Percentiles rank a stretch among this genome's conserved stretches.
phyloP scores from a whole-genome alignment of 2,113 vertebrate species.

The Procavia capensis region DNA sequence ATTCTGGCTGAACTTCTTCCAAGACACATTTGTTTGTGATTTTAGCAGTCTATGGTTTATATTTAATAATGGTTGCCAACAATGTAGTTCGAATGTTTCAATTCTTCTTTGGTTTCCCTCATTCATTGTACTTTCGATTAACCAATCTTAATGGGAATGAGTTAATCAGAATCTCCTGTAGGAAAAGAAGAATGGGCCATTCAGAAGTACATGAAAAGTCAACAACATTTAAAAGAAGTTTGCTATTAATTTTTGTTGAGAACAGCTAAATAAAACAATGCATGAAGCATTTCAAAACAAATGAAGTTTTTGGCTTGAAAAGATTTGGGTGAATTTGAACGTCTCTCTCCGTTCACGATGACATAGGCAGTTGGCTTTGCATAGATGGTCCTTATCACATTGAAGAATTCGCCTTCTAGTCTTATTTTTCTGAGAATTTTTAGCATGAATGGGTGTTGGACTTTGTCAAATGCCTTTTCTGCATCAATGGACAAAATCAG shows the following conservation, averaged over 20 bases:
- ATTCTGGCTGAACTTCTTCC: not conserved
- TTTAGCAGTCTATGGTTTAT: not conserved
- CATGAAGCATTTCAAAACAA: not conserved
- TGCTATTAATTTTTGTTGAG: not conserved
- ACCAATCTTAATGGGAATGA: not conserved
- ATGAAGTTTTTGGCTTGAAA: not conserved
- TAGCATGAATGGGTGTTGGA: no score
- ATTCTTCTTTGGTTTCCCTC: not conserved
- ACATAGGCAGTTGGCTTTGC: no score
- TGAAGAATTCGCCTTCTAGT: no score
- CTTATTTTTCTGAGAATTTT: no score
- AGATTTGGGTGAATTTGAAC: not conserved
- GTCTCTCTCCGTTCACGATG: no score
- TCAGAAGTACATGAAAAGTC: not conserved
- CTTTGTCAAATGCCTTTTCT: no score
- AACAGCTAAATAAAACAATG: not conserved
- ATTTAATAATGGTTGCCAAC: not conserved
- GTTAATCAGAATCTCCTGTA: not conserved
- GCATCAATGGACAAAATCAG: no score
- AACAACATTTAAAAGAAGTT: not conserved
- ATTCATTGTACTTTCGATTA: not conserved
- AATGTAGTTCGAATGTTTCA: not conserved
- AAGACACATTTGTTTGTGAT: not conserved
- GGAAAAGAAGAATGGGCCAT: not conserved
- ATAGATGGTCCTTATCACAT: no score